Conservation (phyloP, 2,113 vertebrate genomes). For the Paracanthobrama guichenoti region DNA sequence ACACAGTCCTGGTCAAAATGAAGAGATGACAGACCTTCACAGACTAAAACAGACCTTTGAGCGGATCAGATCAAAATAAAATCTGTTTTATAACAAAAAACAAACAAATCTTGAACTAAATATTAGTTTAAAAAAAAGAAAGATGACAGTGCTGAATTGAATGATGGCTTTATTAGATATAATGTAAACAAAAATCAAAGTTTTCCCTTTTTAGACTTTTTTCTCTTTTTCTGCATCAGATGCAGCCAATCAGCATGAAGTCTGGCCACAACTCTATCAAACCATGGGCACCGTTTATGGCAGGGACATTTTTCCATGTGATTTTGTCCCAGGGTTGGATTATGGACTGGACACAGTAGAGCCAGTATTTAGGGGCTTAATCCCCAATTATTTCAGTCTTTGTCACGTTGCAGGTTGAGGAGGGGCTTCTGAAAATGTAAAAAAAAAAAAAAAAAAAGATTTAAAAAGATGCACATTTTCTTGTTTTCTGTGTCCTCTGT, state of each 20-base stretch:
- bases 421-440: too few relatives aligned
- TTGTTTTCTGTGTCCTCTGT: too few relatives aligned
- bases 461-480: too few relatives aligned
- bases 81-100: constrained; percentile 27
- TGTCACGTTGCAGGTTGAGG: background rate
- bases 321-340: background rate
- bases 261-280: too few relatives aligned
- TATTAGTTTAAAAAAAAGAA: background rate
- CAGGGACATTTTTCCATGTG: background rate
- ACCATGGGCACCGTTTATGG: background rate
- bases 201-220: constrained; percentile 4
- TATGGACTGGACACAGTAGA: background rate
- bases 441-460: too few relatives aligned
- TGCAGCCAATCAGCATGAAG: constrained; percentile 39
- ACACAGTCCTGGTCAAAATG: background rate
- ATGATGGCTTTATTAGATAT: too few relatives aligned
- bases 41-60: background rate
- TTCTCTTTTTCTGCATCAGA: background rate
- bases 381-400: too few relatives aligned
- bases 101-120: background rate
- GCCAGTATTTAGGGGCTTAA: background rate
- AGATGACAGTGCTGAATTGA: too few relatives aligned
- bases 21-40: background rate
- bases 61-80: constrained; percentile 43
- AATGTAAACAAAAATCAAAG: too few relatives aligned